Base-by-base conservation (phyloP, 2,888 invertebrate species). In the Acanthosoma haemorrhoidale region DNA sequence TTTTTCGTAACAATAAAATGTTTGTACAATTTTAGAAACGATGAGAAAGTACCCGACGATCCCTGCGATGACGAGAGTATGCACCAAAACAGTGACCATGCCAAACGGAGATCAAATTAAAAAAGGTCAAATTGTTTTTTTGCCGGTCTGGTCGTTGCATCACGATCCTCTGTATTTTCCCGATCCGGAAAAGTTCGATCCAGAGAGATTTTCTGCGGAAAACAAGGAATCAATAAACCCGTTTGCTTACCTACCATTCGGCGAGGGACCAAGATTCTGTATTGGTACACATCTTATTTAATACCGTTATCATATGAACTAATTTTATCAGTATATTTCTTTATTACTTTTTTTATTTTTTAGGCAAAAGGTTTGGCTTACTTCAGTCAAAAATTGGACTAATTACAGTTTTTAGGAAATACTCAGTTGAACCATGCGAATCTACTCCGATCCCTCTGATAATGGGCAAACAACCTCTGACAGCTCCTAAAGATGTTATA, bases 231-330 rank as follows among this genome's bases (percentile, higher is more conserved):
- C 80, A 39, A 78, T 85, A 57, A 83, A 84, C 59, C 81, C 81
- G 0, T 83, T 81, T 72, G 80, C 82, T 69, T 84, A 83, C 81
- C 79, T 84, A 79, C 84, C 85, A 1, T 85, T 85, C 76, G 84
- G 84, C 2, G 84, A 84, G 76, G 85, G 84, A 1, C 84, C 84
- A 4, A 80, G 83, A 73, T 82, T 83, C 77, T 85, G 85, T 76
- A 80, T 85, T 76, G 85, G 84, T 84, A 77, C 75, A 77, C 73
- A 41, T 67, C n/a, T 25, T 5, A 25, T n/a, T 51, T n/a, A 1
- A 25, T n/a, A 16, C 39, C 1, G 6, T n/a, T 29, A 21, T n/a
- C n/a, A n/a, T n/a, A n/a, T n/a, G n/a, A n/a, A n/a, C n/a, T n/a
- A n/a, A n/a, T n/a, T n/a, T n/a, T n/a, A n/a, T n/a, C n/a, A n/a